Evolutionary conservation across 1,140 invertebrate species (phyloP).

Genomic region (Scaptomyza graminum): DNA sequence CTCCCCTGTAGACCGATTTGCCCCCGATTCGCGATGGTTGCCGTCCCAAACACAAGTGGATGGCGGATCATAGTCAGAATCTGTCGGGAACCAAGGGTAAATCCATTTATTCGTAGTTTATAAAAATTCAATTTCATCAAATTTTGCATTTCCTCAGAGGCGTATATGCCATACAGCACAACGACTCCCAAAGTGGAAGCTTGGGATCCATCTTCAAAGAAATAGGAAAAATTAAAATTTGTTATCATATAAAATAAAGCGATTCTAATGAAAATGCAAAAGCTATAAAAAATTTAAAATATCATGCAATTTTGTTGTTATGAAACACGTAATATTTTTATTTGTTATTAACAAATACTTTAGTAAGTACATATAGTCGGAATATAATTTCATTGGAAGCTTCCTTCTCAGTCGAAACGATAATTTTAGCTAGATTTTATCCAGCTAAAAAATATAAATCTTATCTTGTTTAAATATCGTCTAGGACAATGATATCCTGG

Average conservation of each 20-base stretch:
- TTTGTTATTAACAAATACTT: not conserved
- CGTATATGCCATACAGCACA: slow-evolving; percentile 96
- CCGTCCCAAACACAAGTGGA: slow-evolving; percentile 93
- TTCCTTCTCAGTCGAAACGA: not conserved
- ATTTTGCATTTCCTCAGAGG: slow-evolving; percentile 67
- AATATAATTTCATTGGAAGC: too few species aligned
- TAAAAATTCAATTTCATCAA: not conserved
- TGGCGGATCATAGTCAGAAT: slow-evolving; percentile 93
- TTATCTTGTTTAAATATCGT: not conserved
- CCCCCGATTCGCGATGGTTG: slow-evolving; percentile 87
- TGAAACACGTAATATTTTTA: not conserved
- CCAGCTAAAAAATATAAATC: slow-evolving; percentile 14
- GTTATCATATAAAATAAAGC: slow-evolving; percentile 45
- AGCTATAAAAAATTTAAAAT: too few species aligned
- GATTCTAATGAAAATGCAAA: not conserved
- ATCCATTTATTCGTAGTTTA: too few species aligned
- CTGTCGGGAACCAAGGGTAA: slow-evolving; percentile 89
- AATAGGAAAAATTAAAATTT: slow-evolving; percentile 34
- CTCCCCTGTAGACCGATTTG: slow-evolving; percentile 83
- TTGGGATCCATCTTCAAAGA: slow-evolving; percentile 88
- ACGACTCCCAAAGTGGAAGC: slow-evolving; percentile 92
- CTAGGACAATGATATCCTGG: not conserved
- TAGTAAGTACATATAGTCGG: too few species aligned
- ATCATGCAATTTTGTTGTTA: too few species aligned
- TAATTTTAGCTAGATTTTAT: slow-evolving; percentile 43